phyloP scores from a whole-genome alignment of 2,113 vertebrate species.

The Oryzias curvinotus region DNA sequence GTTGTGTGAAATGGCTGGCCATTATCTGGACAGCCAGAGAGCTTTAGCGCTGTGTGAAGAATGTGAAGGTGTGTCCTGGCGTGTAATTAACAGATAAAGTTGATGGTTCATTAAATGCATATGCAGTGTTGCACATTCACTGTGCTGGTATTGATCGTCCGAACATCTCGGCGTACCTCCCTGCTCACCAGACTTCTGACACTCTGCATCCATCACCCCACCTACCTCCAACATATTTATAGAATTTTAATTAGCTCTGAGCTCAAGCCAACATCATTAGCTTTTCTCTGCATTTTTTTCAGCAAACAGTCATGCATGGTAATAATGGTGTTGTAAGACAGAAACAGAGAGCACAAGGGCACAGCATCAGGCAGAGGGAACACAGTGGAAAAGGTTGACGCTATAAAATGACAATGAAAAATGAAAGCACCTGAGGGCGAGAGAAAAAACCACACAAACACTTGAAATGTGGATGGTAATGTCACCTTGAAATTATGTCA shows the following conservation, averaged over 20 bases:
- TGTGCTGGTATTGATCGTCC: conserved; percentile 80
- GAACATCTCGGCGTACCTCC: conserved; percentile 65
- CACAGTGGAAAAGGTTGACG: conserved; percentile 61
- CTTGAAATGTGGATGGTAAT: conserved; percentile 63
- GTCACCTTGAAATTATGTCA: conserved; percentile 77
- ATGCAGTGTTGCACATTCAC: conserved; percentile 76
- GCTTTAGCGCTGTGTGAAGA: conserved; percentile 63
- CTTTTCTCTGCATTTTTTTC: conserved; percentile 45
- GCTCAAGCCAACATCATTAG: conserved; percentile 81
- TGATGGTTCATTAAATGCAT: conserved; percentile 82
- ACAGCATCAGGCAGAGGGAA: conserved; percentile 37
- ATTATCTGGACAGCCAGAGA: conserved; percentile 72
- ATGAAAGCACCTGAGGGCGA: conserved; percentile 45
- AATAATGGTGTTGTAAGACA: conserved; percentile 57
- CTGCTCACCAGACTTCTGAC: conserved; percentile 79
- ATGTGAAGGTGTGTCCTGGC: conserved; percentile 73
- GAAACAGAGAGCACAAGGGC: conserved; percentile 64
- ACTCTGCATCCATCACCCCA: conserved; percentile 81
- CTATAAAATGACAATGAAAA: conserved; percentile 76
- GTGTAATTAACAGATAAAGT: conserved; percentile 87
- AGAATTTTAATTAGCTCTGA: conserved; percentile 85
- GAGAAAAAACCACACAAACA: conserved; percentile 38
- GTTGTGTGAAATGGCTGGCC: conserved; percentile 63
- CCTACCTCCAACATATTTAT: conserved; percentile 82
- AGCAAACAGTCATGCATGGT: conserved; percentile 53